Evolutionary conservation across 2,113 vertebrate genomes (phyloP).

Genomic region (Ceyx cyanopectus): DNA sequence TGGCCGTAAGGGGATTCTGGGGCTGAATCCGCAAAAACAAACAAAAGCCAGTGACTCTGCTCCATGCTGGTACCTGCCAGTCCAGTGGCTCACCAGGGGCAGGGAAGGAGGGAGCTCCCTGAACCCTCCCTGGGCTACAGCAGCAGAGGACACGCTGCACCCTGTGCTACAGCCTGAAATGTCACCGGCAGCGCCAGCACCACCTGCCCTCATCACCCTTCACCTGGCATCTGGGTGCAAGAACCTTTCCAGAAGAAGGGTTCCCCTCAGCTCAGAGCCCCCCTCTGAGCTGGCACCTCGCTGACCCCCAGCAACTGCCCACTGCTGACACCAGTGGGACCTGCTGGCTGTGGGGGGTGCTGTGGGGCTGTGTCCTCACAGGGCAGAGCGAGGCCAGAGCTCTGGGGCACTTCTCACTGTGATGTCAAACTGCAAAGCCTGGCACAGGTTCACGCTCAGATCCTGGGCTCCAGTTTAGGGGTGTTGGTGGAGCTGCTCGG

Average conservation of each 20-base stretch:
- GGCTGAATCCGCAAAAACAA: not conserved
- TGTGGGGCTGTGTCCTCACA: accelerated
- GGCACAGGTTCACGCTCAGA: not conserved
- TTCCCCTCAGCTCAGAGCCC: not conserved
- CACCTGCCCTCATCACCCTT: not conserved
- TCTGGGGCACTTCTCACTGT: not conserved
- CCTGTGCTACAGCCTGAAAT: accelerated
- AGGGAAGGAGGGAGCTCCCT: not conserved
- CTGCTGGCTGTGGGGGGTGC: not conserved
- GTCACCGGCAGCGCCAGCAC: not conserved
- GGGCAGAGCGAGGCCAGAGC: accelerated
- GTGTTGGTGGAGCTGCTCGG: not conserved
- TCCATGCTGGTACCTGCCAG: not conserved
- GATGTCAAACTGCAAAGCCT: accelerated
- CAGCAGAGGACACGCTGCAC: not conserved
- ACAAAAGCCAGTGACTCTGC: not conserved
- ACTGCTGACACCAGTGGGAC: accelerated
- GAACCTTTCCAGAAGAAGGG: not conserved
- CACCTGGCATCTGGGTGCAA: not conserved
- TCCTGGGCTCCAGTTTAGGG: accelerated
- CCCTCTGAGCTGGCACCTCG: not conserved
- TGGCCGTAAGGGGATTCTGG: accelerated
- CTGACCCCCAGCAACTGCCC: not conserved
- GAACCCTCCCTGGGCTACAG: accelerated
- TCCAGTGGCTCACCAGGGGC: not conserved